These are phyloP conservation scores for Sceliomorpha sp. DNA, from an alignment of 2,888 invertebrate species.

Conservation along the genomic window DNA sequence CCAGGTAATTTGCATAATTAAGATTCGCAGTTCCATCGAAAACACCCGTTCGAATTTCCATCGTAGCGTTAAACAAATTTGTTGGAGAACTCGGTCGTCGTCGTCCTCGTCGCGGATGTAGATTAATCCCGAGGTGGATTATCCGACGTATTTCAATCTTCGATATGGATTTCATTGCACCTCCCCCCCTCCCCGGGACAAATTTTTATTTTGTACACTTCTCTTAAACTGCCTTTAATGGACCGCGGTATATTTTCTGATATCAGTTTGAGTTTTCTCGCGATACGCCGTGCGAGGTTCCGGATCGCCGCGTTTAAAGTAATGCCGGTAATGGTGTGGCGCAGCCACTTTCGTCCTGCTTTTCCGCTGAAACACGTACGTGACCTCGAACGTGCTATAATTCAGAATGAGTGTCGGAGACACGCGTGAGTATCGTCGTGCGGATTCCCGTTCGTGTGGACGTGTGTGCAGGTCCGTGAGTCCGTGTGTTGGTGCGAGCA, in stretches of 20 bases:
- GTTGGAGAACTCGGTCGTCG: too few species aligned
- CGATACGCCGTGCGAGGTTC: constrained; percentile 5
- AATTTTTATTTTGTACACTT: too few species aligned
- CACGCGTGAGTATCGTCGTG: constrained; percentile 22
- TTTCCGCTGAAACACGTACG: constrained; percentile 45
- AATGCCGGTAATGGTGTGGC: constrained; percentile 39
- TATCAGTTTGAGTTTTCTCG: constrained; percentile 51
- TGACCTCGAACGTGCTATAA: constrained; percentile 58
- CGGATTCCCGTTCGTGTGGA: background rate
- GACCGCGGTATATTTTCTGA: background rate
- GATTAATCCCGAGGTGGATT: too few species aligned
- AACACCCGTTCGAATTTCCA: too few species aligned
- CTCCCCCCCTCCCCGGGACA: too few species aligned
- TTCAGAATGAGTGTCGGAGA: constrained; percentile 62
- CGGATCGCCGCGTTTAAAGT: constrained; percentile 11
- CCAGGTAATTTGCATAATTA: too few species aligned
- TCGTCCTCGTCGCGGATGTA: too few species aligned
- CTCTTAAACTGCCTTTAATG: constrained; percentile 1
- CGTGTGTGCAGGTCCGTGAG: background rate
- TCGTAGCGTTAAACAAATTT: too few species aligned
- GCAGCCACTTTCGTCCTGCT: constrained; percentile 59
- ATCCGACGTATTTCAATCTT: constrained; percentile 14
- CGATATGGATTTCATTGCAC: constrained; percentile 4
- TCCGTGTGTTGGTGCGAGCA: background rate
- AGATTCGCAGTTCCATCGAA: too few species aligned